These are phyloP conservation scores for Bergia puertoricense DNA, from an alignment of 92 coral and sea anemone species.

Conservation along the genomic window DNA sequence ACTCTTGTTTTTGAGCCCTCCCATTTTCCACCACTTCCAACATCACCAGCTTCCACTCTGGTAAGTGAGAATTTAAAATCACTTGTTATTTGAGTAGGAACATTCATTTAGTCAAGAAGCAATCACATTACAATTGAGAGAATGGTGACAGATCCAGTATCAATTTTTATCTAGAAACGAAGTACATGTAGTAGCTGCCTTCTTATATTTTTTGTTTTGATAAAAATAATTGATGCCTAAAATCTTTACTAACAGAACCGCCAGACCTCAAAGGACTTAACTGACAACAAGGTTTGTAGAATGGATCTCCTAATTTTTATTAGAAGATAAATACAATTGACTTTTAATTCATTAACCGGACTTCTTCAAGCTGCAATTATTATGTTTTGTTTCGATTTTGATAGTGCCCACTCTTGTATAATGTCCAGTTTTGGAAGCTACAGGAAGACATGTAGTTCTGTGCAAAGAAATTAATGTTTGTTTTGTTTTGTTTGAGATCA, in stretches of 20 bases:
- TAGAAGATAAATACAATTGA: too few relatives aligned
- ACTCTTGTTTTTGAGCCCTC: conserved; percentile 84
- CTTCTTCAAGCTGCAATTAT: conserved; percentile 14
- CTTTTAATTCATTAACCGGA: too few relatives aligned
- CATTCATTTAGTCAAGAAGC: too few relatives aligned
- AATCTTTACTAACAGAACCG: conserved; percentile 24
- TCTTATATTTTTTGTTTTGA: background rate
- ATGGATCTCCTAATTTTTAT: too few relatives aligned
- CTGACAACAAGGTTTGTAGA: conserved; percentile 31
- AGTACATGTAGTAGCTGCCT: too few relatives aligned
- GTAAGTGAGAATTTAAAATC: conserved; percentile 36
- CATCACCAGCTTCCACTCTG: conserved; percentile 60
- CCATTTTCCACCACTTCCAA: conserved; percentile 93
- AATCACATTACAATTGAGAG: too few relatives aligned
- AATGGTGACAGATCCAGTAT: background rate
- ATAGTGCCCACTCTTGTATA: too few relatives aligned
- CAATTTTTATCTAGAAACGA: too few relatives aligned
- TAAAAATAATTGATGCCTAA: background rate
- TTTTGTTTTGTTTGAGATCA: background rate
- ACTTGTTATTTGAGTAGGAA: background rate
- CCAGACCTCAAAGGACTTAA: conserved; percentile 31
- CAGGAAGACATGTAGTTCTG: background rate
- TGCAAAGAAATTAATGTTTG: background rate
- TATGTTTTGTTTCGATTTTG: background rate
- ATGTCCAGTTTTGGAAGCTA: background rate